Conservation (phyloP, 1,140 invertebrate genomes). For the Euborellia annulipes region DNA sequence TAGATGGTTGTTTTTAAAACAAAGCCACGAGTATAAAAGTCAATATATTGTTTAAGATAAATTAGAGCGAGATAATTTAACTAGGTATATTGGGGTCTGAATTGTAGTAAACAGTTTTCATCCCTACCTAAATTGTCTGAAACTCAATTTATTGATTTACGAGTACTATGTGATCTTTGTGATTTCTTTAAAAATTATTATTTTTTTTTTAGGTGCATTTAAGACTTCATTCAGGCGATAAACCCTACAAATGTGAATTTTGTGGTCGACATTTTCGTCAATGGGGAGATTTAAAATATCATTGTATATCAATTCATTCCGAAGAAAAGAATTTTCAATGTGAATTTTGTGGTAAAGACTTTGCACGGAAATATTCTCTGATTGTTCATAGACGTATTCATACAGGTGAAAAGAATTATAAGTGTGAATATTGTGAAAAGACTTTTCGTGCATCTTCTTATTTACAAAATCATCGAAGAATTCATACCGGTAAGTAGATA, state of each 20-base stretch:
- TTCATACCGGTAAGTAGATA: constrained; percentile 57
- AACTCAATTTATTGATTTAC: no score
- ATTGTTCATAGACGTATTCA: constrained; percentile 81
- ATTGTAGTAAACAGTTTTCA: no score
- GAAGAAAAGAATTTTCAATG: constrained; percentile 71
- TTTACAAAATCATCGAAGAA: constrained; percentile 69
- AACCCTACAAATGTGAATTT: constrained; percentile 62
- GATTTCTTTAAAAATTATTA: constrained; percentile 11
- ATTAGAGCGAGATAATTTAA: no score
- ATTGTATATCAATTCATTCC: constrained; percentile 73
- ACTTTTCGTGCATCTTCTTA: constrained; percentile 74
- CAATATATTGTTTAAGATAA: no score
- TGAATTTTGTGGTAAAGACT: constrained; percentile 81
- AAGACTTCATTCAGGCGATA: constrained; percentile 56
- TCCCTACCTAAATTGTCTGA: no score
- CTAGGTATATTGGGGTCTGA: no score
- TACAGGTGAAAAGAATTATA: constrained; percentile 77
- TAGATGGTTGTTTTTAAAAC: no score
- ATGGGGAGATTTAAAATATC: constrained; percentile 81
- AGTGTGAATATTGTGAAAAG: constrained; percentile 71
- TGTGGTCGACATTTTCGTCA: constrained; percentile 65
- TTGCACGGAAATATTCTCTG: constrained; percentile 84
- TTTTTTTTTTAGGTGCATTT: constrained; percentile 41
- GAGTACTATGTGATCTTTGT: no score
- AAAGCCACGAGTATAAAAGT: no score